These are phyloP conservation scores for Vireo griseus DNA, from an alignment of 2,797 vertebrate genomes.

Conservation along the genomic window DNA sequence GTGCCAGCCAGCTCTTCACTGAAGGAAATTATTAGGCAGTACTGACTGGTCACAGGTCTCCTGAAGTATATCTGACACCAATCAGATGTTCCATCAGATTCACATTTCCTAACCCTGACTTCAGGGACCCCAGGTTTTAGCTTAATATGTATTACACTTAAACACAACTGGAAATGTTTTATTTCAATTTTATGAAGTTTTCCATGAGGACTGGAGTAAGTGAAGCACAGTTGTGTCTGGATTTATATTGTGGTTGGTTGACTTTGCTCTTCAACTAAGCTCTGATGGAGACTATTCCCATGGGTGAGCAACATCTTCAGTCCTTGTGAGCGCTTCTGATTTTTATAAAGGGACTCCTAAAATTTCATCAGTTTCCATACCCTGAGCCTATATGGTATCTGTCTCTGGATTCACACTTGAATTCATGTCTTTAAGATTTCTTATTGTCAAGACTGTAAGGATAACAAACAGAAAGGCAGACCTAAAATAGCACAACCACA, in stretches of 20 bases:
- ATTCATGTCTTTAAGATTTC: neutral
- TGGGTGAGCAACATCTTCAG: neutral
- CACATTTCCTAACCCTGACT: neutral
- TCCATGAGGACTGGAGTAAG: neutral
- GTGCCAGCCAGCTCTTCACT: neutral
- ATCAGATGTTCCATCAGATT: neutral
- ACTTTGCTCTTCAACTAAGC: neutral
- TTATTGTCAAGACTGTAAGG: neutral
- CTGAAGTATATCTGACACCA: neutral
- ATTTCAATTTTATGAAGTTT: neutral
- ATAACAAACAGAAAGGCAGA: neutral
- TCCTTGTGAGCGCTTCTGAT: neutral
- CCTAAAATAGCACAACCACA: neutral
- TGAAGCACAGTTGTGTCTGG: neutral
- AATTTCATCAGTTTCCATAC: neutral
- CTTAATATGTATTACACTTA: neutral
- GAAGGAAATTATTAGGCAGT: constrained; percentile 13
- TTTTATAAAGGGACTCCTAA: neutral
- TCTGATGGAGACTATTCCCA: neutral
- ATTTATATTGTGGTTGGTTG: neutral
- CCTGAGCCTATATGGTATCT: neutral
- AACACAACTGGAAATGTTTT: constrained; percentile 9
- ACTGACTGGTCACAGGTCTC: neutral
- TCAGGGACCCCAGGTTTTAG: neutral
- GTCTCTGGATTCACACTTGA: neutral